These are phyloP conservation scores for Chrysolina haemoptera DNA, from an alignment of 2,888 invertebrate genomes.

Conservation along the genomic window DNA sequence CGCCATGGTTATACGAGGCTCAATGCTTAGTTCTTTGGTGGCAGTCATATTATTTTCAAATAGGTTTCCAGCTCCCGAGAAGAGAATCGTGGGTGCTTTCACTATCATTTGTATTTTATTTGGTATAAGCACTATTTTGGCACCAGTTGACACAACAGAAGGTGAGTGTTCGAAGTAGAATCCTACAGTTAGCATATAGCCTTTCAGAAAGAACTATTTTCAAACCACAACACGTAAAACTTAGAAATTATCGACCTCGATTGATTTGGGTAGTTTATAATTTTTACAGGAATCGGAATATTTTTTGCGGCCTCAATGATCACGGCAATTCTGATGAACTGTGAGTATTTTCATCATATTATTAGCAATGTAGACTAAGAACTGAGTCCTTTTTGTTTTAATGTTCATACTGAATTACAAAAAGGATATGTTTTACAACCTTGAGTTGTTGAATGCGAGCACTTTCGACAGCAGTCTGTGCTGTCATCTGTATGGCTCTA, in stretches of 20 bases:
- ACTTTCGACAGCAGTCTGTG: no score
- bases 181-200: no score
- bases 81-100: slow-evolving; percentile 48
- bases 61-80: slow-evolving; percentile 49
- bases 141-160: slow-evolving; percentile 45
- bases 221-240: no score
- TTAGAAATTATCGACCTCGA: no score
- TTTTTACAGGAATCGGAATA: slow-evolving; percentile 52
- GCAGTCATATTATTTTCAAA: slow-evolving; percentile 41
- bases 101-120: slow-evolving; percentile 48
- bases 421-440: no score
- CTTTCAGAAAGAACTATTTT: no score
- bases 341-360: slow-evolving; percentile 41
- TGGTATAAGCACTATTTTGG: slow-evolving; percentile 49
- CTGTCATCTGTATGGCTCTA: no score
- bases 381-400: no score
- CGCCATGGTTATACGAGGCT: slow-evolving; percentile 41
- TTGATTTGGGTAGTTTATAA: slow-evolving; percentile 1
- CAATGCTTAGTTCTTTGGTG: slow-evolving; percentile 44
- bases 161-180: slow-evolving; percentile 18
- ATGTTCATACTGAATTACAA: no score
- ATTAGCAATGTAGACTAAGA: not conserved
- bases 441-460: no score
- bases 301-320: slow-evolving; percentile 53
- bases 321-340: slow-evolving; percentile 49